phyloP scores from a whole-genome alignment of 2,113 vertebrate genomes.

The Cygnus atratus region DNA sequence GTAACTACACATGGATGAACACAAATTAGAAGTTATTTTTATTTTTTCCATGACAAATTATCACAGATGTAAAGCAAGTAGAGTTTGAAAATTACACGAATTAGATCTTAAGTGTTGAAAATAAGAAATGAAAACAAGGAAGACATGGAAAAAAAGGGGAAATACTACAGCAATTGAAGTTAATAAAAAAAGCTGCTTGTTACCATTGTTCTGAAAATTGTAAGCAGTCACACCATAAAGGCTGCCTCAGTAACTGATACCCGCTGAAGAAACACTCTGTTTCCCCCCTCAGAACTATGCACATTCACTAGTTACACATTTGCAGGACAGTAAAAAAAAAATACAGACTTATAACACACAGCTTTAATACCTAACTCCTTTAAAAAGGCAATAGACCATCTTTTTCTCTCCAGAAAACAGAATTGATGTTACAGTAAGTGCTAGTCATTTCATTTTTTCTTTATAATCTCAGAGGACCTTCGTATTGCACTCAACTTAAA shows the following conservation, averaged over 20 bases:
- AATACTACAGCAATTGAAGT: neutral
- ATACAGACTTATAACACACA: neutral
- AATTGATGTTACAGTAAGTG: neutral
- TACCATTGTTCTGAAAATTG: neutral
- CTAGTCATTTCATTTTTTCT: neutral
- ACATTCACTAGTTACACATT: neutral
- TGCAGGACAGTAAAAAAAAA: neutral
- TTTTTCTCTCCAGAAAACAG: neutral
- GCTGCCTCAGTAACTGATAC: neutral
- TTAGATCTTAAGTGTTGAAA: neutral
- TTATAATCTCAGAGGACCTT: neutral
- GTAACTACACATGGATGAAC: neutral
- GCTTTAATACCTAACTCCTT: neutral
- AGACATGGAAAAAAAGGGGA: neutral
- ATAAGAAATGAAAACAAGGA: neutral
- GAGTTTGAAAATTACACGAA: neutral
- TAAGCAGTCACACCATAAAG: neutral
- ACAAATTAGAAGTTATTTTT: neutral
- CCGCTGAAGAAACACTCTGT: fast-evolving
- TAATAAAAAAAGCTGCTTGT: neutral
- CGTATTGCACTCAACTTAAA: neutral
- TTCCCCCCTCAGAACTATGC: neutral
- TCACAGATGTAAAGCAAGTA: neutral
- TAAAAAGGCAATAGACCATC: neutral
- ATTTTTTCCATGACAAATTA: neutral